Evolutionary conservation across 2,888 invertebrate genomes (phyloP).

Genomic region (Deilephila porcellus): DNA sequence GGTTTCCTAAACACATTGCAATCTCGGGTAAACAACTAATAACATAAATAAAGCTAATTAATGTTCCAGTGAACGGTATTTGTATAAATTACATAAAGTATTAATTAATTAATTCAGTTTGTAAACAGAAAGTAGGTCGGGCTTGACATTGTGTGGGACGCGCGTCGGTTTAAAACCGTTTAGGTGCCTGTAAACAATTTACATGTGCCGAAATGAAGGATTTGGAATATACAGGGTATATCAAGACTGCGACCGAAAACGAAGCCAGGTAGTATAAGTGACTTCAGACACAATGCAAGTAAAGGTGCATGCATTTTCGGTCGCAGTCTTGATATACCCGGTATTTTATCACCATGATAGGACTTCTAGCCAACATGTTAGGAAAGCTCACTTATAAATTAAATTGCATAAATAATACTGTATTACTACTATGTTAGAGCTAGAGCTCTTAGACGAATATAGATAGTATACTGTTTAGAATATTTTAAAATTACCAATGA

Average conservation of each 20-base stretch:
- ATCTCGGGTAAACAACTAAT: neutral
- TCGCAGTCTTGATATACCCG: no score
- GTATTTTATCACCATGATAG: neutral
- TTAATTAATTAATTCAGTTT: constrained; percentile 17
- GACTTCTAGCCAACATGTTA: no score
- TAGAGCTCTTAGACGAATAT: no score
- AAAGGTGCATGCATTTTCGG: no score
- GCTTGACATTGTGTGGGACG: constrained; percentile 7
- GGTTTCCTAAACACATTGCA: neutral
- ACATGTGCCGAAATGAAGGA: neutral
- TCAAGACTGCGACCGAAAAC: no score
- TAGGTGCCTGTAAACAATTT: neutral
- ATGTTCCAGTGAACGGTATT: neutral
- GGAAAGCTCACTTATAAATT: no score
- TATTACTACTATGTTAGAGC: no score
- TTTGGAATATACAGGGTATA: neutral
- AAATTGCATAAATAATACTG: no score
- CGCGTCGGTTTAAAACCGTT: neutral
- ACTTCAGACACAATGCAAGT: no score
- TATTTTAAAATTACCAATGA: no score
- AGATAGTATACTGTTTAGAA: no score
- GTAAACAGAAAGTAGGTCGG: constrained; percentile 10
- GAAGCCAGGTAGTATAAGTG: no score
- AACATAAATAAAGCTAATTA: constrained; percentile 13
- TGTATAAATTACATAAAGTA: constrained; percentile 18